phyloP scores from a whole-genome alignment of 2,888 invertebrate species.

The Thumatha senex region DNA sequence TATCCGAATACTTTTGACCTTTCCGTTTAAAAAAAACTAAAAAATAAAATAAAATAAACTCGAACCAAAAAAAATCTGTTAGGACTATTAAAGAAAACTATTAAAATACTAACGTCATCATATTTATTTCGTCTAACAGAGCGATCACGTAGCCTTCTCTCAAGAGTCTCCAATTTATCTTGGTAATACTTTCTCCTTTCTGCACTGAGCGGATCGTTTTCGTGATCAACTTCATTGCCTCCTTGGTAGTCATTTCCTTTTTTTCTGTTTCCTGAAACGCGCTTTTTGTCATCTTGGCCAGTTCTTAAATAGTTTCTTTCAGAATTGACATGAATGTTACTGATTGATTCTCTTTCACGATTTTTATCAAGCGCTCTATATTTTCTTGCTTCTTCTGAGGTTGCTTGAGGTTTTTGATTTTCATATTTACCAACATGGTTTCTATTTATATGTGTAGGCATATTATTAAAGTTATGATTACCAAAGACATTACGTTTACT shows the following conservation, averaged over 20 bases:
- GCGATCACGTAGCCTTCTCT: conserved; percentile 43
- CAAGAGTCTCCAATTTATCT: conserved; percentile 57
- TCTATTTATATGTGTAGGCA: conserved; percentile 9
- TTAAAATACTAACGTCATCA: conserved; percentile 32
- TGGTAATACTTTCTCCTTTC: conserved; percentile 64
- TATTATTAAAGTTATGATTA: background rate
- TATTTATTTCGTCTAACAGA: conserved; percentile 30
- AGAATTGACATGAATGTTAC: conserved; percentile 1
- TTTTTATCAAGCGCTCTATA: conserved; percentile 12
- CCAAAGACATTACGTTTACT: background rate
- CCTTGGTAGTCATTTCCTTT: conserved; percentile 16
- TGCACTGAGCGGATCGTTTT: conserved; percentile 41
- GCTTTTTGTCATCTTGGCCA: conserved; percentile 17
- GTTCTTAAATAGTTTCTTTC: conserved; percentile 21
- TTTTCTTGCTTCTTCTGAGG: conserved; percentile 14
- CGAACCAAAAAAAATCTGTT: too few species aligned
- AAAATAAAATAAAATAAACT: too few species aligned
- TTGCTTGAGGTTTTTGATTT: background rate
- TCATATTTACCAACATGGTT: conserved; percentile 10
- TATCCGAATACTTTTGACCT: too few species aligned
- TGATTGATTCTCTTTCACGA: conserved; percentile 10
- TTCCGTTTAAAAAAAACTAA: too few species aligned
- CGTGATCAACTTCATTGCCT: conserved; percentile 15
- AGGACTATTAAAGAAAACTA: too few species aligned
- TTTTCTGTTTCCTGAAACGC: conserved; percentile 15